A percentile compares a stretch with the other conserved stretches of the same genome.
Conservation (phyloP, 2,797 vertebrate genomes). For the Aldrovandia affinis region DNA sequence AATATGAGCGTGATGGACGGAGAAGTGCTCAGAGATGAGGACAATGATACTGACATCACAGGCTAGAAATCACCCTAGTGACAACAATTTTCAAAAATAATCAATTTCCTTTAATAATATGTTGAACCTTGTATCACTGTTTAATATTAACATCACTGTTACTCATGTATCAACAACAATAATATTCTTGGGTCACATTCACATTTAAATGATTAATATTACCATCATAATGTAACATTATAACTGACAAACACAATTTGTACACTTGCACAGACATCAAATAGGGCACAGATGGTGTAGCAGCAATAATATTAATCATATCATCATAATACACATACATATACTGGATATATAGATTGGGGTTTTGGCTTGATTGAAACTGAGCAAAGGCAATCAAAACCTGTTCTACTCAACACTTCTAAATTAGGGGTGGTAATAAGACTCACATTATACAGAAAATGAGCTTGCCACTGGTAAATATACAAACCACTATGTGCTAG, state of each 20-base stretch:
- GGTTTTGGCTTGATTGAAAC: slow-evolving; percentile 52
- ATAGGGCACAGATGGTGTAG: slow-evolving; percentile 83
- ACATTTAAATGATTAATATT: slow-evolving; percentile 63
- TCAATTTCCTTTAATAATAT: slow-evolving; percentile 80
- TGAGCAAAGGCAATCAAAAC: slow-evolving; percentile 58
- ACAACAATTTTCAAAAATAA: slow-evolving; percentile 77
- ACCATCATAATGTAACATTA: slow-evolving; percentile 57
- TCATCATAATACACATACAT: slow-evolving; percentile 60
- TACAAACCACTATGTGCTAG: slow-evolving; percentile 20
- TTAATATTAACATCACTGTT: slow-evolving; percentile 52
- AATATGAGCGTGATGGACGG: slow-evolving; percentile 37
- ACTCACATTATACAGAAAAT: slow-evolving; percentile 31
- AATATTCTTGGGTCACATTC: slow-evolving; percentile 63
- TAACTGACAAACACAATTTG: slow-evolving; percentile 66
- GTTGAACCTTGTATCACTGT: slow-evolving; percentile 69
- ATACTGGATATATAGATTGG: slow-evolving; percentile 58
- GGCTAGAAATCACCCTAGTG: slow-evolving; percentile 35
- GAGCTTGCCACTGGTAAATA: slow-evolving; percentile 25
- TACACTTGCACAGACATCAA: slow-evolving; percentile 63
- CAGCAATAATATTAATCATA: slow-evolving; percentile 76
- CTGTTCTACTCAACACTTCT: slow-evolving; percentile 60
- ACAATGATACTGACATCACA: slow-evolving; percentile 9
- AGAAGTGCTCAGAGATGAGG: background rate
- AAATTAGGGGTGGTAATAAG: slow-evolving; percentile 57
- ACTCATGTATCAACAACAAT: slow-evolving; percentile 64